Evolutionary conservation across 2,113 vertebrate genomes (phyloP).

Genomic region (Orientallactaga bullata): DNA sequence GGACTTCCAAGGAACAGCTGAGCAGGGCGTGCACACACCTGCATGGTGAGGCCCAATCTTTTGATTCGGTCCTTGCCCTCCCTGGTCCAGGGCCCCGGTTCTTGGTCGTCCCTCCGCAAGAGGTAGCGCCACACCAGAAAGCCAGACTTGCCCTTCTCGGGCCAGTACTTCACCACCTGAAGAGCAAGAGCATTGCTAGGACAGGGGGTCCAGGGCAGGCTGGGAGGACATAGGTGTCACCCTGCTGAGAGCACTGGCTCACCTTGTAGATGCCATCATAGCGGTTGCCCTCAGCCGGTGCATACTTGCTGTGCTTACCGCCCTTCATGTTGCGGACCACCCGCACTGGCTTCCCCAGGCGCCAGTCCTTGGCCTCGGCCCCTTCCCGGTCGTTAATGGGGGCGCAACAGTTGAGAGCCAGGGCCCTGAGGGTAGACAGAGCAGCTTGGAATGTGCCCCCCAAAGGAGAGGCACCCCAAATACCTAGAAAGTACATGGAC

Average conservation of each 20-base stretch:
- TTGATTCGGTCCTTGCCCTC: slow-evolving; percentile 97
- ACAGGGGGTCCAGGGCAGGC: too few species aligned
- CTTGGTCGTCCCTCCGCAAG: slow-evolving; percentile 94
- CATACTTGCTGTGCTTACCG: slow-evolving; percentile 96
- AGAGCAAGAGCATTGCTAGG: background rate
- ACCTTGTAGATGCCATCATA: slow-evolving; percentile 99
- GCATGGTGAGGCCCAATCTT: slow-evolving; percentile 95
- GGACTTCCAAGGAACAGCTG: too few species aligned
- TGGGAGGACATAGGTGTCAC: background rate
- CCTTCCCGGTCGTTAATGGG: slow-evolving; percentile 94
- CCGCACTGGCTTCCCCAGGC: slow-evolving; percentile 94
- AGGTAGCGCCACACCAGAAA: slow-evolving; percentile 98
- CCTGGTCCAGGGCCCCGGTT: slow-evolving; percentile 96
- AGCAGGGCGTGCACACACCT: slow-evolving; percentile 87
- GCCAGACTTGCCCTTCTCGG: slow-evolving; percentile 96
- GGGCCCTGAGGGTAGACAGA: slow-evolving; percentile 86
- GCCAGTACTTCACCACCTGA: slow-evolving; percentile 98
- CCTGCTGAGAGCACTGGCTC: background rate
- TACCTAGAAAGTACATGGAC: too few species aligned
- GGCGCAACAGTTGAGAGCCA: slow-evolving; percentile 96
- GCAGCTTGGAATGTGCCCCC: too few species aligned
- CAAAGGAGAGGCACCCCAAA: too few species aligned
- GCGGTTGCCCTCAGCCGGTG: slow-evolving; percentile 94
- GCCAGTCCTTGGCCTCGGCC: slow-evolving; percentile 95
- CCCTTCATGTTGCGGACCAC: slow-evolving; percentile 96